Conservation (phyloP, 1,140 invertebrate genomes). For the Bombus pascuorum region DNA sequence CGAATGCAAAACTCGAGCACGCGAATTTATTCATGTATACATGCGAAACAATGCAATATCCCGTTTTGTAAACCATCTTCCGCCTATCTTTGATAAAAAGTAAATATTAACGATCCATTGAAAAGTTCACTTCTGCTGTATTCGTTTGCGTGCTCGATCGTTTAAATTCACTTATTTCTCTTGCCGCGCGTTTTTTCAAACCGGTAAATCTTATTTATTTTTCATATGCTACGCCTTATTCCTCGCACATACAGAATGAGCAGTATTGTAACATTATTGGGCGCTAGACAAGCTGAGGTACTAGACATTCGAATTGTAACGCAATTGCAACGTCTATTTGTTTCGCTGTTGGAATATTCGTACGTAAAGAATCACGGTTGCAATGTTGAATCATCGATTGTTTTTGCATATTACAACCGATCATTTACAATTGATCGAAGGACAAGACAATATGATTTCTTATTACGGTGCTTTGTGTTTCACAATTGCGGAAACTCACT, state of each 20-base stretch:
- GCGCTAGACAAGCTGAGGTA: background rate
- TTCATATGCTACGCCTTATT: background rate
- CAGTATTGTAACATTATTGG: background rate
- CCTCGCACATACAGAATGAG: background rate
- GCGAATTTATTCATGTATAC: background rate
- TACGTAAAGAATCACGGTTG: background rate
- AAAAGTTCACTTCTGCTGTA: background rate
- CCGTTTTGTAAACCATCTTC: background rate
- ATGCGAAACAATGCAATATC: background rate
- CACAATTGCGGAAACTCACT: background rate
- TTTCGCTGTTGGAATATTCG: background rate
- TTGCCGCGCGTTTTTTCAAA: background rate
- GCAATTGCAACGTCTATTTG: background rate
- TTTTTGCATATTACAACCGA: background rate
- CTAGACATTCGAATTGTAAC: background rate
- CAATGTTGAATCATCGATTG: background rate
- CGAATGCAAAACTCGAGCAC: background rate
- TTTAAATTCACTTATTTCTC: background rate
- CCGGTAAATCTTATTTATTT: background rate
- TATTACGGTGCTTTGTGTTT: slow-evolving; percentile 1
- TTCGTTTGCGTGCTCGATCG: background rate
- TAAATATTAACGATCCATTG: background rate
- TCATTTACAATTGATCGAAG: background rate
- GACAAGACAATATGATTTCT: slow-evolving; percentile 19
- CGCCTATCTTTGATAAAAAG: background rate